Evolutionary conservation across 1,140 invertebrate genomes (phyloP).

Genomic region (Homarus americanus): DNA sequence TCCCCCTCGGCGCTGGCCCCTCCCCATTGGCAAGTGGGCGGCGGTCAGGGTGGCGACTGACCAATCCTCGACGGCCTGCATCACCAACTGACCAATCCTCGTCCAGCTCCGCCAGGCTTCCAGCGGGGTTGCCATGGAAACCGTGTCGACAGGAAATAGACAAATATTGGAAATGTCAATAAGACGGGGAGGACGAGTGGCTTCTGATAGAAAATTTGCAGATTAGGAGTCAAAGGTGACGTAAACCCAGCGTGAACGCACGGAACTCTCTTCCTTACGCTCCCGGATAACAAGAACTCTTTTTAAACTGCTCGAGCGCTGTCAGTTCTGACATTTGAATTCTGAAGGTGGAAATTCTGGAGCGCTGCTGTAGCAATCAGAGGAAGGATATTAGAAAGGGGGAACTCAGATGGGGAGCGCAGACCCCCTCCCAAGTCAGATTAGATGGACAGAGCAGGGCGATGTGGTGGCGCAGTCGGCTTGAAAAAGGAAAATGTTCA

Average conservation of each 20-base stretch:
- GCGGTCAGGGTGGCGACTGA: conserved; percentile 72
- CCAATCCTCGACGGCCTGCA: conserved; percentile 73
- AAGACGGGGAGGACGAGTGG: conserved; percentile 75
- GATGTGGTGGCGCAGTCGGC: conserved; percentile 72
- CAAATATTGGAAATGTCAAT: conserved; percentile 76
- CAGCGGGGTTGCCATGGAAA: conserved; percentile 74
- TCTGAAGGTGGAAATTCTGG: conserved; percentile 72
- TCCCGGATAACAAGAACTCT: conserved; percentile 30
- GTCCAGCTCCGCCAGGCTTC: conserved; percentile 67
- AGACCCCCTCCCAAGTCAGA: conserved; percentile 70
- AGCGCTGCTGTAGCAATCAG: conserved; percentile 74
- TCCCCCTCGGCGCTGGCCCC: conserved; percentile 70
- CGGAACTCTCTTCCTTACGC: conserved; percentile 35
- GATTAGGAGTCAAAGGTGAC: conserved; percentile 74
- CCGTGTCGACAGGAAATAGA: conserved; percentile 75
- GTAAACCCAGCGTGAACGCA: conserved; percentile 41
- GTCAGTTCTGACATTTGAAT: conserved; percentile 67
- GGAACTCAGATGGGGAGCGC: conserved; percentile 69
- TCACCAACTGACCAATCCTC: conserved; percentile 73
- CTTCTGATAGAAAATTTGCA: conserved; percentile 76
- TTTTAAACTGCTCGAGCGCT: conserved; percentile 2
- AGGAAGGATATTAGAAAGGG: conserved; percentile 74
- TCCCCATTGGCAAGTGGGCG: conserved; percentile 72
- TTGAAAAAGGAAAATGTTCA: conserved; percentile 73
- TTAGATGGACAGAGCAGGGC: conserved; percentile 74